Percentiles rank a stretch among this genome's conserved stretches.
Evolutionary conservation across 2,113 vertebrate genomes (phyloP).

Genomic region (Riparia riparia): DNA sequence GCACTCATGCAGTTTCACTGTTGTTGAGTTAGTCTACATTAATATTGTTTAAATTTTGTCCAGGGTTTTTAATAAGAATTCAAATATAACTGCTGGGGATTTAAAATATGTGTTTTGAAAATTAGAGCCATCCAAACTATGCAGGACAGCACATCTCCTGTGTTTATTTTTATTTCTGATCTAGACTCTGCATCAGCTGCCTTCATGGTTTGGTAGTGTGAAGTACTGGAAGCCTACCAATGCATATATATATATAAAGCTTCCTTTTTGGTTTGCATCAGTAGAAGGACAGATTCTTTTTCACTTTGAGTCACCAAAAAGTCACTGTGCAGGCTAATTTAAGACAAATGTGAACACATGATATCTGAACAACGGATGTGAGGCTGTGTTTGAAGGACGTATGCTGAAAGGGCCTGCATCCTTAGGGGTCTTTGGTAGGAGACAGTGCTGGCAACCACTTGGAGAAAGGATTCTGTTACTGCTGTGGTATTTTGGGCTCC

Average conservation of each 20-base stretch:
- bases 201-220: background rate
- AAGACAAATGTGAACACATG: constrained; percentile 14
- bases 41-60: background rate
- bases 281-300: constrained; percentile 28
- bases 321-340: constrained; percentile 3
- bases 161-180: constrained; percentile 47
- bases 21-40: background rate
- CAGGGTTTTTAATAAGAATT: background rate
- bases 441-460: constrained; percentile 14
- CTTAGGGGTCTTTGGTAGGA: background rate
- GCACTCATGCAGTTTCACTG: background rate
- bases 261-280: background rate
- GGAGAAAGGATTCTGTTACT: constrained; percentile 48
- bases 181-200: constrained; percentile 50
- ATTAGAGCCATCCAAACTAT: constrained; percentile 4
- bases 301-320: background rate
- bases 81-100: background rate
- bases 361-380: background rate
- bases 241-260: background rate
- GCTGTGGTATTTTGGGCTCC: background rate
- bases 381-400: background rate
- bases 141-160: constrained; percentile 15
- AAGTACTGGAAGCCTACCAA: constrained; percentile 41
- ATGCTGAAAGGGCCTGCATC: background rate
- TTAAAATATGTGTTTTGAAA: background rate